Evolutionary conservation across 2,113 vertebrate species (phyloP).

Genomic region (Caranx melampygus): DNA sequence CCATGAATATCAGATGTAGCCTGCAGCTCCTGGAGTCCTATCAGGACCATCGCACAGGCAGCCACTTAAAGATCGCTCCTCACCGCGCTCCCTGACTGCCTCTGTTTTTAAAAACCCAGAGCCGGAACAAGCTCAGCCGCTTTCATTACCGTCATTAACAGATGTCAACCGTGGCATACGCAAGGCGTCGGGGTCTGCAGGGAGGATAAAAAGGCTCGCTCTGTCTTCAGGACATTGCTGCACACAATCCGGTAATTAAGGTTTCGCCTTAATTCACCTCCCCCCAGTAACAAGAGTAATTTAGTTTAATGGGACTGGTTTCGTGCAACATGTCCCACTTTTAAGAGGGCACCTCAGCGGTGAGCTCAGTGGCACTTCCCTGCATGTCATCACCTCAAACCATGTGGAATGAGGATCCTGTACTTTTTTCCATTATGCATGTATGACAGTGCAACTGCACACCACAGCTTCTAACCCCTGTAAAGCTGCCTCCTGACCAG

Average conservation of each 20-base stretch:
- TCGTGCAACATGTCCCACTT: slow-evolving; percentile 25
- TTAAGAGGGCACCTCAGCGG: slow-evolving; percentile 4
- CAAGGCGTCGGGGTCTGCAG: background rate
- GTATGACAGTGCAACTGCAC: background rate
- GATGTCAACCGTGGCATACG: background rate
- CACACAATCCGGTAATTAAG: slow-evolving; percentile 48
- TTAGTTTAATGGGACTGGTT: slow-evolving; percentile 28
- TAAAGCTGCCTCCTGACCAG: background rate
- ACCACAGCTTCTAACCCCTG: background rate
- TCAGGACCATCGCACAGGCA: slow-evolving; percentile 24
- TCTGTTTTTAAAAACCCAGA: background rate
- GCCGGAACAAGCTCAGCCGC: background rate
- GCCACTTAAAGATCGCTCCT: slow-evolving; percentile 18
- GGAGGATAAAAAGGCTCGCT: slow-evolving; percentile 1
- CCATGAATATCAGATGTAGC: slow-evolving; percentile 62
- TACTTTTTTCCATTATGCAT: background rate
- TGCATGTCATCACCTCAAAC: background rate
- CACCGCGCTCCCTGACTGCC: background rate
- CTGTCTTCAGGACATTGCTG: slow-evolving; percentile 15
- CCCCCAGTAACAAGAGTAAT: slow-evolving; percentile 12
- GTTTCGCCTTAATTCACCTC: slow-evolving; percentile 40
- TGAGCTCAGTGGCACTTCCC: background rate
- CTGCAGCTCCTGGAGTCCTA: slow-evolving; percentile 40
- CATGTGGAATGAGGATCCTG: background rate
- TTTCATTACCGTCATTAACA: slow-evolving; percentile 36